phyloP scores from a whole-genome alignment of 1,140 invertebrate species.

The Aphelenchoides fujianensis region DNA sequence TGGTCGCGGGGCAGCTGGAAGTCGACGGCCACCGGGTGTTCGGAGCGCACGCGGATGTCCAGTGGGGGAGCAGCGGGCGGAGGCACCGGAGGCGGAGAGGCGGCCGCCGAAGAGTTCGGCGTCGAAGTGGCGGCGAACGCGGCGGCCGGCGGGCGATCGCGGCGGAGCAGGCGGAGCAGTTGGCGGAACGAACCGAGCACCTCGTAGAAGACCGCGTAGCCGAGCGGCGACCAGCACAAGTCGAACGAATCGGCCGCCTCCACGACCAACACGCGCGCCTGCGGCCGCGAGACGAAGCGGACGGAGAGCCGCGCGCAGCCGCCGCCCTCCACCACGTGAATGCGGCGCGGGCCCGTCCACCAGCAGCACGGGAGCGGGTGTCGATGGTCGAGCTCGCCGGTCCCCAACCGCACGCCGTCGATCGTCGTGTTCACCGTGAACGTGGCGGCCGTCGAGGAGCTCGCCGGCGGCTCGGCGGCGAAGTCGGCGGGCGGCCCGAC shows the following conservation, averaged over 20 bases:
- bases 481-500: background rate
- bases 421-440: background rate
- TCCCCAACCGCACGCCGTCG: background rate
- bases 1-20: conserved; percentile 48
- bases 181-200: background rate
- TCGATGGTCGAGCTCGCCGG: conserved; percentile 7
- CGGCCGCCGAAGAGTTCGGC: background rate
- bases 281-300: background rate
- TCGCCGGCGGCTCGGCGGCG: background rate
- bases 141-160: background rate
- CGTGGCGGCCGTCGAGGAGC: background rate
- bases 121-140: background rate
- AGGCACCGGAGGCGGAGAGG: background rate
- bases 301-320: conserved; percentile 40
- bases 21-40: conserved; percentile 38
- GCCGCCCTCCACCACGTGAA: conserved; percentile 16
- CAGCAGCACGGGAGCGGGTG: background rate
- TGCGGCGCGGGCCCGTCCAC: background rate
- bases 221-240: conserved; percentile 42
- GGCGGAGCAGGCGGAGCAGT: background rate
- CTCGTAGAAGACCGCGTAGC: conserved; percentile 47
- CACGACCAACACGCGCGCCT: background rate
- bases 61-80: background rate
- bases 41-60: conserved; percentile 4
- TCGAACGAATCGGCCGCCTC: conserved; percentile 34